These are phyloP conservation scores for Temnothorax nylanderi DNA, from an alignment of 1,140 invertebrate species.

Conservation along the genomic window DNA sequence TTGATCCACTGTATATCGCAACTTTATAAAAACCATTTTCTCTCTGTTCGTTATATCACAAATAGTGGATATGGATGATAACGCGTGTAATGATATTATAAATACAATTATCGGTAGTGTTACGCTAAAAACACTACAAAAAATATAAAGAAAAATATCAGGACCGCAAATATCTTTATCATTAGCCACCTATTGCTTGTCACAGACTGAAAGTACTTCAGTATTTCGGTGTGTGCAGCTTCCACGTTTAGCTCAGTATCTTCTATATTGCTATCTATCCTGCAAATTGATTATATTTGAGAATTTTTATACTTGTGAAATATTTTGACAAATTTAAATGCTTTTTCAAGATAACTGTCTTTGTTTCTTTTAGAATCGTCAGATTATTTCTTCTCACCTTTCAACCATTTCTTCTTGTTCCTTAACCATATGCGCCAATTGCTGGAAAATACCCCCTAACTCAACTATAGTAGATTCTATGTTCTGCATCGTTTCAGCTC, in stretches of 20 bases:
- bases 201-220: slow-evolving; percentile 99
- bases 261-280: slow-evolving; percentile 99
- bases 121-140: slow-evolving; percentile 98
- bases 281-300: slow-evolving; percentile 82
- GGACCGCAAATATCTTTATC: slow-evolving; percentile 99
- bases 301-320: not conserved
- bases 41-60: slow-evolving; percentile 64
- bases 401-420: slow-evolving; percentile 99
- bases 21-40: slow-evolving; percentile 65
- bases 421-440: slow-evolving; percentile 99
- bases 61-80: slow-evolving; percentile 64
- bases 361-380: not conserved
- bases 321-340: slow-evolving; percentile 9
- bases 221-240: slow-evolving; percentile 97
- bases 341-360: not conserved
- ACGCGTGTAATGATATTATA: slow-evolving; percentile 44
- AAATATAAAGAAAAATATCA: slow-evolving; percentile 99
- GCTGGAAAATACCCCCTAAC: slow-evolving; percentile 99
- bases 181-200: slow-evolving; percentile 99
- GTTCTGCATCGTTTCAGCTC: slow-evolving; percentile 99
- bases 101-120: slow-evolving; percentile 58
- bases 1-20: slow-evolving; percentile 20
- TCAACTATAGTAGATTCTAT: slow-evolving; percentile 99
- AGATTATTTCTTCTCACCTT: slow-evolving; percentile 85
- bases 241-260: slow-evolving; percentile 98